These are phyloP conservation scores for Caenorhabditis doughertyi DNA, from an alignment of 2,888 invertebrate genomes.

Conservation along the genomic window DNA sequence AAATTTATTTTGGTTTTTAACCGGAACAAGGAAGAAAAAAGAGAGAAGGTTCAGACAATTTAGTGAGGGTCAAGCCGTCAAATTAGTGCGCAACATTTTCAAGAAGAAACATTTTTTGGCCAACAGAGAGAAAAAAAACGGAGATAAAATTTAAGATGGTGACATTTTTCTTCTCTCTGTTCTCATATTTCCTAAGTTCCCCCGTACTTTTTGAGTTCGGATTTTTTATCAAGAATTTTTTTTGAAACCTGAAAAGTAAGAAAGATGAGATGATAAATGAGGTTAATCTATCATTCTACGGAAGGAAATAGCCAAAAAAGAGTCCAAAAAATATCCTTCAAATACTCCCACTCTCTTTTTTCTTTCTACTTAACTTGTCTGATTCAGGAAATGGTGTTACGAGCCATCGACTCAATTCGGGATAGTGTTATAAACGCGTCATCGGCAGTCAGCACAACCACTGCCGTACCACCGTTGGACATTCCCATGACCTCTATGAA, in stretches of 20 bases:
- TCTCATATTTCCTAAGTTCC: neutral
- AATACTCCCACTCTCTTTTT: conserved; percentile 1
- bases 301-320: conserved; percentile 7
- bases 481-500: conserved; percentile 52
- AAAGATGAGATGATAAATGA: neutral
- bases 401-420: conserved; percentile 72
- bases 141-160: conserved; percentile 19
- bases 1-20: conserved; percentile 9
- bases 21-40: conserved; percentile 20
- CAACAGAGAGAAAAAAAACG: neutral
- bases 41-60: conserved; percentile 24
- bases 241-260: neutral
- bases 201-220: neutral
- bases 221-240: neutral
- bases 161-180: conserved; percentile 9
- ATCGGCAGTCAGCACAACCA: conserved; percentile 52
- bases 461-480: conserved; percentile 43
- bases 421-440: conserved; percentile 71
- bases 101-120: neutral
- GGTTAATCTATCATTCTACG: neutral
- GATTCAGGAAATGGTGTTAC: conserved; percentile 73
- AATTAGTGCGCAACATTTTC: conserved; percentile 33
- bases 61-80: conserved; percentile 12
- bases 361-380: conserved; percentile 52
- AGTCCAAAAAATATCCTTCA: neutral